Percentiles rank a stretch among this genome's conserved stretches.
phyloP scores from a whole-genome alignment of 2,797 vertebrate species.

The Uromys caudimaculatus region DNA sequence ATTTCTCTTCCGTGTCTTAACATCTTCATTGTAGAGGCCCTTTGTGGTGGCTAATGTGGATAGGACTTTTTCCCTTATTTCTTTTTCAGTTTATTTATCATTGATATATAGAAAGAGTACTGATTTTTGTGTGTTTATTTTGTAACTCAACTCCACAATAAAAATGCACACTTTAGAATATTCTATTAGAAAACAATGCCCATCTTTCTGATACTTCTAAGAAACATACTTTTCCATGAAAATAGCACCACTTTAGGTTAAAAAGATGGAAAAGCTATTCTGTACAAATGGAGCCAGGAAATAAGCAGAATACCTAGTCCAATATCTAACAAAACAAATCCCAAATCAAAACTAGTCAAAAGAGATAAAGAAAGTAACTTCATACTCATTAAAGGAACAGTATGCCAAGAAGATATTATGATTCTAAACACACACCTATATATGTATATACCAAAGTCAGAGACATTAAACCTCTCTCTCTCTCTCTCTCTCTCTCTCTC shows the following conservation, averaged over 20 bases:
- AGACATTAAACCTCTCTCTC: too few relatives aligned
- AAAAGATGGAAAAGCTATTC: neutral
- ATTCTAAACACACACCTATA: neutral
- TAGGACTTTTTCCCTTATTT: neutral
- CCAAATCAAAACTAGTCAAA: neutral
- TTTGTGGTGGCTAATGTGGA: neutral
- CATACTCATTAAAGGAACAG: neutral
- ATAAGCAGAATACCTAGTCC: neutral
- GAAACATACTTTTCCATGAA: neutral
- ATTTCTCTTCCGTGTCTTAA: neutral
- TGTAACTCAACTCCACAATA: neutral
- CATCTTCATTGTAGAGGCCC: neutral
- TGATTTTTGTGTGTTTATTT: neutral
- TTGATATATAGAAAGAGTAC: neutral
- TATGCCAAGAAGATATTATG: neutral
- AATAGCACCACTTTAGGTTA: neutral
- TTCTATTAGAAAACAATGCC: neutral
- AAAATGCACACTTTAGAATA: neutral
- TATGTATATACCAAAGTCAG: too few relatives aligned
- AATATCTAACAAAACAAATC: neutral
- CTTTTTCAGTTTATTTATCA: neutral
- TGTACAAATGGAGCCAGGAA: neutral
- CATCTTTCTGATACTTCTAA: neutral
- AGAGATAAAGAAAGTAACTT: neutral
- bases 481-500: too few relatives aligned